Conservation (phyloP, 30 jellyfish, hydroid and myxozoan species). For the Hydra vulgaris region DNA sequence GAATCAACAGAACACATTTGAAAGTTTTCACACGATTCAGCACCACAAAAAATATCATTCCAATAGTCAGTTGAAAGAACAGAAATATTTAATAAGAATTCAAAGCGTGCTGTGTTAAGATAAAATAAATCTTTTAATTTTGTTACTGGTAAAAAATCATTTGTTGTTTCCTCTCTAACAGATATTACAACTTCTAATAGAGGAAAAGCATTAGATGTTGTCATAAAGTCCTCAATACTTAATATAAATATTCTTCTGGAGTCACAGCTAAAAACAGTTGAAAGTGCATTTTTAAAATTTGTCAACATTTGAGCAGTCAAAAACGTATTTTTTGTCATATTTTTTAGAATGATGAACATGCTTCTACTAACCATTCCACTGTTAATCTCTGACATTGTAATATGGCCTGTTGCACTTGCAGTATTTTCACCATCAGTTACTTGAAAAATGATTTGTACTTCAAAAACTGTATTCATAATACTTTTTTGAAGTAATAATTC, state of each 20-base stretch:
- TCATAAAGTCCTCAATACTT: conserved; percentile 41
- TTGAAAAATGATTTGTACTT: conserved; percentile 36
- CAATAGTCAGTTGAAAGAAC: conserved; percentile 68
- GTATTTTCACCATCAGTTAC: conserved; percentile 60
- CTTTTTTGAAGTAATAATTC: conserved; percentile 50
- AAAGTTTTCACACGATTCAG: conserved; percentile 50
- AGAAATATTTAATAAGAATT: conserved; percentile 25
- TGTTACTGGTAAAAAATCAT: conserved; percentile 44
- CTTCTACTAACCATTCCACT: conserved; percentile 59
- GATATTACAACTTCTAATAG: conserved; percentile 74
- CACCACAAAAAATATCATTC: conserved; percentile 67
- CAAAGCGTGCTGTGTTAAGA: conserved; percentile 35
- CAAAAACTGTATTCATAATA: conserved; percentile 63
- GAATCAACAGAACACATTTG: conserved; percentile 47
- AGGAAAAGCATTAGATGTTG: conserved; percentile 19
- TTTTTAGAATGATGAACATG: conserved; percentile 45
- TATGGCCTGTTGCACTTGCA: conserved; percentile 50
- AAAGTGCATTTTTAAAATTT: conserved; percentile 56
- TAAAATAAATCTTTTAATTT: conserved; percentile 59
- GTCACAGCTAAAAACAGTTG: conserved; percentile 73
- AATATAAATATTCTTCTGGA: conserved; percentile 54
- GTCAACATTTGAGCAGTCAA: conserved; percentile 37
- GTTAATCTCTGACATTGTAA: conserved; percentile 47
- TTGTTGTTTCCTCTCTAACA: conserved; percentile 52
- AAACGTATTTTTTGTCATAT: conserved; percentile 48